These are phyloP conservation scores for Muschampia plurimacula DNA, from an alignment of 2,888 invertebrate genomes.

Conservation along the genomic window DNA sequence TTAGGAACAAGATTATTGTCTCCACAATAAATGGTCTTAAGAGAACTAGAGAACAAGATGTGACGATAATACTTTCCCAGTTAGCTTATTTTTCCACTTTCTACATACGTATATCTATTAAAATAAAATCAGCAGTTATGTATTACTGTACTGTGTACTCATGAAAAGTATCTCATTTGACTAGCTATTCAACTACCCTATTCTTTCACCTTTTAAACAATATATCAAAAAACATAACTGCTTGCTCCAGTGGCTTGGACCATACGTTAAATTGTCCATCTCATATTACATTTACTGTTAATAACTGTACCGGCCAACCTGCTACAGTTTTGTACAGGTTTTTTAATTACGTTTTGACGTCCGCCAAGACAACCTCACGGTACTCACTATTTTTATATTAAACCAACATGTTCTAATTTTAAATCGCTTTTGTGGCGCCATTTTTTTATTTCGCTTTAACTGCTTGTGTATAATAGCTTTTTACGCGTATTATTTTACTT, in stretches of 20 bases:
- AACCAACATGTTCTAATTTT: slow-evolving; percentile 33
- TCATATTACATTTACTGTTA: slow-evolving; percentile 74
- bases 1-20: too few species aligned
- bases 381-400: slow-evolving; percentile 45
- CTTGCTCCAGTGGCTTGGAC: slow-evolving; percentile 43
- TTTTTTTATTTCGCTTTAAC: slow-evolving; percentile 12
- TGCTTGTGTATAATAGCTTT: background rate
- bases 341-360: slow-evolving; percentile 62
- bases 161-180: too few species aligned
- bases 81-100: too few species aligned
- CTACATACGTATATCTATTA: too few species aligned
- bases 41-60: too few species aligned
- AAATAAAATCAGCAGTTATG: too few species aligned
- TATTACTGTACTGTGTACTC: too few species aligned
- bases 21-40: too few species aligned
- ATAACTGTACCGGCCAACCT: slow-evolving; percentile 70
- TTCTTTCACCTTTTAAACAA: too few species aligned
- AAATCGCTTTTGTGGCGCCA: slow-evolving; percentile 33
- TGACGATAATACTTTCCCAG: too few species aligned
- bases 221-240: too few species aligned
- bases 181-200: too few species aligned
- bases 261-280: slow-evolving; percentile 66
- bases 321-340: slow-evolving; percentile 74
- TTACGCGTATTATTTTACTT: background rate
- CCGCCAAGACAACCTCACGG: slow-evolving; percentile 50